phyloP scores from a whole-genome alignment of 2,888 invertebrate species.

The Mechanitis messenoides region DNA sequence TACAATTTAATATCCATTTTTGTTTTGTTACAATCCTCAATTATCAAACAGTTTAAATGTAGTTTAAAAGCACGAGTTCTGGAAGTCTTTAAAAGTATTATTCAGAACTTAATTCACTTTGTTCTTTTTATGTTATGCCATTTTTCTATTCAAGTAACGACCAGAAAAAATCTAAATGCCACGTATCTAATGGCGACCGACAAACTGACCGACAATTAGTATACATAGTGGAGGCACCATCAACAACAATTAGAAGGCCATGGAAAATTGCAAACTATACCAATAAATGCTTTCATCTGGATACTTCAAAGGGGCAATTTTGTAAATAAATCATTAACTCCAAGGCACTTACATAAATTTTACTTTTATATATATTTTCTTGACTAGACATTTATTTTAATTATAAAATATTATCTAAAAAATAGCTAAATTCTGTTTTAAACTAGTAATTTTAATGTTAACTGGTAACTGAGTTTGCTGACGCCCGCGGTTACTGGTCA shows the following conservation, averaged over 20 bases:
- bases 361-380: too few species aligned
- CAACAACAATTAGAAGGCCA: constrained; percentile 21
- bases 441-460: background rate
- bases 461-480: background rate
- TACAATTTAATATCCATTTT: too few species aligned
- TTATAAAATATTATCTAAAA: background rate
- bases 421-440: background rate
- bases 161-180: constrained; percentile 1
- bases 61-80: background rate
- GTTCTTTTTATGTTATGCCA: background rate
- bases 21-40: too few species aligned
- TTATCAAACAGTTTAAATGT: too few species aligned
- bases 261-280: constrained; percentile 30
- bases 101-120: background rate
- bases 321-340: constrained; percentile 1
- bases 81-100: background rate
- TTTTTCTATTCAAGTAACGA: background rate
- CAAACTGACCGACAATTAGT: background rate
- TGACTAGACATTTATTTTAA: too few species aligned
- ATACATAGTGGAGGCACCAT: constrained; percentile 6
- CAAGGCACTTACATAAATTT: background rate
- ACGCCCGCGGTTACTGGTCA: constrained; percentile 12
- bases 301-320: constrained; percentile 8
- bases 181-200: constrained; percentile 4
- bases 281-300: constrained; percentile 28